Conservation (phyloP, 2,113 vertebrate species). For the Apistogramma diplotaenia region DNA sequence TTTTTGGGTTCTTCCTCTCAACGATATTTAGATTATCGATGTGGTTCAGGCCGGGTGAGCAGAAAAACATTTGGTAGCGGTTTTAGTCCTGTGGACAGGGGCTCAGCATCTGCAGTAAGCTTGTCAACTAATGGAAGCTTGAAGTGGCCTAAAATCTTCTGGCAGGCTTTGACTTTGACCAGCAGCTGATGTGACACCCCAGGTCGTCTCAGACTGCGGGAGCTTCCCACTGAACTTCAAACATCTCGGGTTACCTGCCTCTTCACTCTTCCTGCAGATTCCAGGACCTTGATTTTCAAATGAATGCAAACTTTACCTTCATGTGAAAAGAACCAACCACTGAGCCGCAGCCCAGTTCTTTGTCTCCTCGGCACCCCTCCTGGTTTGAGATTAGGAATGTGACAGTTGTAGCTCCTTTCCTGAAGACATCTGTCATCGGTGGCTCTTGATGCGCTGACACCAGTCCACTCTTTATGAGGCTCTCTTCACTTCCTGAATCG, state of each 20-base stretch:
- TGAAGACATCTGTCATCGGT: background rate
- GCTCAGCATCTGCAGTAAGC: too few species aligned
- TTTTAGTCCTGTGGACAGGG: too few species aligned
- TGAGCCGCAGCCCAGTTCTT: background rate
- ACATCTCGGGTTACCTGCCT: background rate
- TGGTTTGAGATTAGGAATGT: background rate
- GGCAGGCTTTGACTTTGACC: background rate
- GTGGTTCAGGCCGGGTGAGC: too few species aligned
- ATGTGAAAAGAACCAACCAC: background rate
- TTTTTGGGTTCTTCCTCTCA: too few species aligned
- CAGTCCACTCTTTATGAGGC: background rate
- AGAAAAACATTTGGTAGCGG: too few species aligned
- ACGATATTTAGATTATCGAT: too few species aligned
- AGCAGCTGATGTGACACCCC: fast-evolving
- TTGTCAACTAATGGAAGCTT: too few species aligned
- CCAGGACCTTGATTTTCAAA: background rate
- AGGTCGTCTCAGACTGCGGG: background rate
- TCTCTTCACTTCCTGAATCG: background rate
- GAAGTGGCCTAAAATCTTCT: too few species aligned
- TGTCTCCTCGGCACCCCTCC: background rate
- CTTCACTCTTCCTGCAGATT: background rate
- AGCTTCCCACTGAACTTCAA: background rate
- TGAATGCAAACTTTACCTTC: background rate
- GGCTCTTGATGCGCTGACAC: background rate
- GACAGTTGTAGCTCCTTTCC: background rate